phyloP scores from a whole-genome alignment of 2,113 vertebrate genomes.

The Xerus inauris region DNA sequence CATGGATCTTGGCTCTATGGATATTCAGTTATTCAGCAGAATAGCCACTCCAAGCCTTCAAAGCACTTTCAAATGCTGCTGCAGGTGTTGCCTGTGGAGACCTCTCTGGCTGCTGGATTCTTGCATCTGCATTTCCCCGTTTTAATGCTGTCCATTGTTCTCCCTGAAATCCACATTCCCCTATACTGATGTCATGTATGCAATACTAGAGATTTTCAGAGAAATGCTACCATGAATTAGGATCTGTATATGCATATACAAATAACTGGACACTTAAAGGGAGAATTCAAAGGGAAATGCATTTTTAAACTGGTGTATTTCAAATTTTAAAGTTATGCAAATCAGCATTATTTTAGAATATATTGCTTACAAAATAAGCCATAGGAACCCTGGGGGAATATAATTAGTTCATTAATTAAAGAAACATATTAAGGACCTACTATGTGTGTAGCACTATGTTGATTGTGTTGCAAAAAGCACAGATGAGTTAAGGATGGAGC shows the following conservation, averaged over 20 bases:
- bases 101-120: not conserved
- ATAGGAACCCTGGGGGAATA: not conserved
- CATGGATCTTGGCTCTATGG: slow-evolving; percentile 42
- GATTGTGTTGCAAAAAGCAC: not conserved
- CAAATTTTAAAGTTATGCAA: not conserved
- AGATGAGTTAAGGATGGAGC: not conserved
- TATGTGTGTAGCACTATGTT: not conserved
- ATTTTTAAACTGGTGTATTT: not conserved
- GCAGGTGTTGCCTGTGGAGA: slow-evolving; percentile 37
- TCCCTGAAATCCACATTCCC: not conserved
- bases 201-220: not conserved
- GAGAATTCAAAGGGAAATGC: not conserved
- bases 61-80: not conserved
- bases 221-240: not conserved
- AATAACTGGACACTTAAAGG: not conserved
- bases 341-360: not conserved
- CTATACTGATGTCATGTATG: not conserved
- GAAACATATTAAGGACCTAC: not conserved
- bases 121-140: not conserved
- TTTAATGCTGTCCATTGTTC: not conserved
- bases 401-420: not conserved
- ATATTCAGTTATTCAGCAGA: slow-evolving; percentile 67
- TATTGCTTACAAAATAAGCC: slow-evolving; percentile 30
- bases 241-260: not conserved
- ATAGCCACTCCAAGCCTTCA: not conserved